Base-by-base conservation (phyloP, 2,113 vertebrate species). In the Rostratula benghalensis region DNA sequence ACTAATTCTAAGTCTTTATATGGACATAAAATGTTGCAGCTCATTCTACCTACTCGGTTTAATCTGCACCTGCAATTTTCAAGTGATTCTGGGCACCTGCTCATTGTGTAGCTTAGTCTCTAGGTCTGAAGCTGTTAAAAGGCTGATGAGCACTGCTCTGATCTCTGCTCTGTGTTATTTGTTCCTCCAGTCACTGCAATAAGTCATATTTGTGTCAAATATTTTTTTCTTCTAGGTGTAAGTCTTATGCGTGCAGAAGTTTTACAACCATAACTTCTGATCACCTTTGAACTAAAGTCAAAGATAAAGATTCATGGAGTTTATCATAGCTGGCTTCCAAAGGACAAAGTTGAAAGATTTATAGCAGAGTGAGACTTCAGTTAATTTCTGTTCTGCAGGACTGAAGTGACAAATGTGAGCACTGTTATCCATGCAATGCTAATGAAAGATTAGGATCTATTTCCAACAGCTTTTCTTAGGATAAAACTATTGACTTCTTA, bases 291-390 rank as follows among this genome's bases (percentile, higher is more conserved):
- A 85, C 89, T 74, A 5, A 60, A 86, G 48, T 97, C 43, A 89
- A 94, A 78, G 83, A 27, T 63, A 63, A 75, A 61, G 69, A 53
- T 79, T 83, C 14, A 46, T n/a, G 43, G 51, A 35, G 11, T 87
- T 93, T 48, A 79, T 92, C 48, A 60, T 14, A 87, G 41, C 45
- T 94, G 75, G 20, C 57, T 94, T 92, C 53, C 81, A 96, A 91
- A 94, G 96, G 92, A 91, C 96, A 93, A 96, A 94, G 92, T 87
- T 89, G 65, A 91, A 87, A 91, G 79, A 61, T 69, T 84, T 87
- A 61, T 6, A 91, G 61, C 41, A 94, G 23, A 73, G 14, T 18
- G 46, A 91, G 65, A 64, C 35, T 60, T 76, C 67, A 41, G 73
- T 57, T 79, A n/a, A 60, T 71, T 91, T 79, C 57, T 71, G 20